Conservation (phyloP, 2,888 invertebrate species). For the Dascillus cervinus region DNA sequence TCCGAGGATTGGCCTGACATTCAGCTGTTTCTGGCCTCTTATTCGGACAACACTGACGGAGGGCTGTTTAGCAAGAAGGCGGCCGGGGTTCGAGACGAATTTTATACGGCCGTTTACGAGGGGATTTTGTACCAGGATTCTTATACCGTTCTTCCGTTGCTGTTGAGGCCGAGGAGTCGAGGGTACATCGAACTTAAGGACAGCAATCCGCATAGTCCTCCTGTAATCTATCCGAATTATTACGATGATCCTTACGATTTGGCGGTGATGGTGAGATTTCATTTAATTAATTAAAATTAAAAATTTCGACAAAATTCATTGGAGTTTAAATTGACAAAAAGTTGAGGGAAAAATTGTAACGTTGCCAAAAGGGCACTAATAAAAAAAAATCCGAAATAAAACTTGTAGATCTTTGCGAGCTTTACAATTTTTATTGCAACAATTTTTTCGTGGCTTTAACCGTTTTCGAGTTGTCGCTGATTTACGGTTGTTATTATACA, state of each 20-base stretch:
- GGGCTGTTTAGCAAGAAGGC: conserved; percentile 65
- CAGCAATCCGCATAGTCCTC: conserved; percentile 61
- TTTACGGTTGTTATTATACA: too few relatives aligned
- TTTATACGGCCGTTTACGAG: conserved; percentile 63
- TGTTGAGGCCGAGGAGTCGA: conserved; percentile 66
- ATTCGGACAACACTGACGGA: conserved; percentile 71
- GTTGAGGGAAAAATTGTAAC: too few relatives aligned
- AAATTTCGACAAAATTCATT: too few relatives aligned
- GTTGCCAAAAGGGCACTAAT: too few relatives aligned
- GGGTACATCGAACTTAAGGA: conserved; percentile 62
- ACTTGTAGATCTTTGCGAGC: too few relatives aligned
- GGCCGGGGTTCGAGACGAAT: conserved; percentile 57
- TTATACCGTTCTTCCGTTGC: conserved; percentile 58
- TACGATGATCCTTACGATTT: conserved; percentile 65
- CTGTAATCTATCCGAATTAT: conserved; percentile 86
- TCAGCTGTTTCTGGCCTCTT: conserved; percentile 64
- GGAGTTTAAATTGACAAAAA: too few relatives aligned
- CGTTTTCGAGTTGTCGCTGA: too few relatives aligned
- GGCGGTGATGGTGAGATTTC: conserved; percentile 59
- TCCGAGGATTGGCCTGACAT: conserved; percentile 69
- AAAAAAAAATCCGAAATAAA: too few relatives aligned
- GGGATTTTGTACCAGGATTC: conserved; percentile 61
- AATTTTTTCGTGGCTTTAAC: too few relatives aligned
- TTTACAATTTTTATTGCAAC: too few relatives aligned
- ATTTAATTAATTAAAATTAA: too few relatives aligned